These are phyloP conservation scores for Oophaga sylvatica DNA, from an alignment of 2,797 vertebrate species.

Conservation along the genomic window DNA sequence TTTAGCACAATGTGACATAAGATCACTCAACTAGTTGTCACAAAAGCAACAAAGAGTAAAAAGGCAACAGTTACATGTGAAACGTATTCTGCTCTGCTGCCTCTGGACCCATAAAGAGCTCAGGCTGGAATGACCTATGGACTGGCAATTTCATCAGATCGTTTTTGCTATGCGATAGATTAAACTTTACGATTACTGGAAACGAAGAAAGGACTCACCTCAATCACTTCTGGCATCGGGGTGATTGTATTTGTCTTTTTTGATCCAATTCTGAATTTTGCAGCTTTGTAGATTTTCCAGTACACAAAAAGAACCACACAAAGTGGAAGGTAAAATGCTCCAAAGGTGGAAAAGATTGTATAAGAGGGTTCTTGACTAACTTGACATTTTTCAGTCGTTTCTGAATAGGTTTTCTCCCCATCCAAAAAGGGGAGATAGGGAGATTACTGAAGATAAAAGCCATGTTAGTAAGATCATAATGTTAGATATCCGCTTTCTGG, in stretches of 20 bases:
- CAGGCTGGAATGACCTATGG: neutral
- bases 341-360: conserved; percentile 94
- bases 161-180: neutral
- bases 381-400: conserved; percentile 85
- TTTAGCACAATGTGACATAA: neutral
- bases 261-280: conserved; percentile 89
- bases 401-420: conserved; percentile 93
- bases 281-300: conserved; percentile 97
- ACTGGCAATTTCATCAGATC: neutral
- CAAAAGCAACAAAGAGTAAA: neutral
- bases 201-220: conserved; percentile 73
- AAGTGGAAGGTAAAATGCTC: conserved; percentile 94
- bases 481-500: conserved; percentile 89
- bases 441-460: conserved; percentile 90
- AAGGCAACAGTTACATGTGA: neutral
- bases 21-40: neutral
- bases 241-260: conserved; percentile 90
- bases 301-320: conserved; percentile 96
- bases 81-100: neutral
- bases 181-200: neutral
- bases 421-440: conserved; percentile 90
- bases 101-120: neutral
- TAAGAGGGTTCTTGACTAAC: conserved; percentile 93
- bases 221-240: conserved; percentile 82
- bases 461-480: conserved; percentile 93